These are phyloP conservation scores for Triplophysa rosa DNA, from an alignment of 2,113 vertebrate genomes.

Conservation along the genomic window DNA sequence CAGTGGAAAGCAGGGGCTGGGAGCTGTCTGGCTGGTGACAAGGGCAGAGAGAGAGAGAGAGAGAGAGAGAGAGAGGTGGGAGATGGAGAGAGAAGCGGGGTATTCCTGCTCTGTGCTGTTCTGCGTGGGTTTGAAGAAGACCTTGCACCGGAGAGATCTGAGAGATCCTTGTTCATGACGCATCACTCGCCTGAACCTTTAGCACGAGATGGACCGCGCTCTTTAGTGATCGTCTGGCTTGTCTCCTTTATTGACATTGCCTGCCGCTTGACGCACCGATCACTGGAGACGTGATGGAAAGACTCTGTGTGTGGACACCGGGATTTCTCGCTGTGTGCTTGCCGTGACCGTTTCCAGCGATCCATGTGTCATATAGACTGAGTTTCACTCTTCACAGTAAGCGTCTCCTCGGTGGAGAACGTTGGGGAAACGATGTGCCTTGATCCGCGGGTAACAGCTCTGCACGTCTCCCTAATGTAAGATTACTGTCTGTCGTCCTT, in stretches of 20 bases:
- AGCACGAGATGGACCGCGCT: conserved; percentile 14
- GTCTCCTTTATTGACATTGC: conserved; percentile 50
- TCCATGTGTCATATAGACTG: conserved; percentile 55
- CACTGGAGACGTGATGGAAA: conserved; percentile 62
- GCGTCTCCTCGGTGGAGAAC: conserved; percentile 29
- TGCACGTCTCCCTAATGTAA: conserved; percentile 25
- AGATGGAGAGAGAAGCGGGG: conserved; percentile 56
- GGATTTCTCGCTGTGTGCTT: conserved; percentile 51
- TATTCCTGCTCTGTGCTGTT: conserved; percentile 60
- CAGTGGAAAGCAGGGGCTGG: conserved; percentile 63
- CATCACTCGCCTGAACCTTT: conserved; percentile 24
- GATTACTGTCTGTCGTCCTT: conserved; percentile 18
- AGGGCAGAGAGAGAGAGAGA: conserved; percentile 52
- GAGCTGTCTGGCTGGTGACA: conserved; percentile 58
- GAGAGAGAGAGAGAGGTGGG: conserved; percentile 53
- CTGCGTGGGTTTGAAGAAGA: conserved; percentile 61
- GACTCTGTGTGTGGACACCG: conserved; percentile 57
- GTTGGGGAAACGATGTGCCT: conserved; percentile 45
- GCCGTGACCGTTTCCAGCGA: conserved; percentile 51
- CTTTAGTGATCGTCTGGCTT: conserved; percentile 18
- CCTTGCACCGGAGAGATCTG: conserved; percentile 54
- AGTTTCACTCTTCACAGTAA: conserved; percentile 11
- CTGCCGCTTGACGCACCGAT: conserved; percentile 57
- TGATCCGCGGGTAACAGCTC: conserved; percentile 27
- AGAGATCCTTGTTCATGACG: conserved; percentile 30